Evolutionary conservation across 2,113 vertebrate species (phyloP), one percentile per base, ranked within the genome.

Genomic region (Callipepla californica): DNA sequence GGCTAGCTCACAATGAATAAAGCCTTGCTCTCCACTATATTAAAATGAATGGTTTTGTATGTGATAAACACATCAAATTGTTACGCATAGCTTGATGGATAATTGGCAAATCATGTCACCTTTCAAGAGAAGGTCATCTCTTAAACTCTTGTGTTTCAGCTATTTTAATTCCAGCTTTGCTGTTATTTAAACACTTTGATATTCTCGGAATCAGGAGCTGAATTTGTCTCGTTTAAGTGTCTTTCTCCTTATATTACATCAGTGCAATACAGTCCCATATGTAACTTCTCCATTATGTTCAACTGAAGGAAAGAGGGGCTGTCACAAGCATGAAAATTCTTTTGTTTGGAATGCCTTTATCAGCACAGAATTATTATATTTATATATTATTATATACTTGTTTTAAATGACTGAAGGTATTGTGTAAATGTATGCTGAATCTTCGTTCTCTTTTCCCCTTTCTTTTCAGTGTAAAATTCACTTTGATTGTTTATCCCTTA

Each of bases 61-160:
- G 86, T 82, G 84, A 87, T 80, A 75, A 95, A 91, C 0, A 2
- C 68, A 85, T 73, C 70, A 90, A 93, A 94, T 44, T 69, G 17
- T 13, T 34, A 80, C 57, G 57, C 57, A 36, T 44, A 80, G 12
- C 44, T 80, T 83, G 87, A 94, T 78, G 85, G 65, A 68, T 96
- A 94, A 92, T 90, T 94, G 93, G 72, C 59, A 96, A 85, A 92
- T 89, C 87, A 65, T 68, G 68, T 74, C 89, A 87, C 93, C 57
- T 65, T 88, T 91, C 65, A 80, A 75, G n/a, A 87, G 81, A 91
- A 95, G 76, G 93, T 94, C 75, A 91, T 70, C 42, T 67, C 81
- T 95, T 85, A 92, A 89, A 91, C 34, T 57, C 72, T 80, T 80
- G 20, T 75, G 22, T 77, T 51, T 76, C 79, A 89, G 84, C 59